phyloP scores from a whole-genome alignment of 2,797 vertebrate species.

The Rhincodon typus region DNA sequence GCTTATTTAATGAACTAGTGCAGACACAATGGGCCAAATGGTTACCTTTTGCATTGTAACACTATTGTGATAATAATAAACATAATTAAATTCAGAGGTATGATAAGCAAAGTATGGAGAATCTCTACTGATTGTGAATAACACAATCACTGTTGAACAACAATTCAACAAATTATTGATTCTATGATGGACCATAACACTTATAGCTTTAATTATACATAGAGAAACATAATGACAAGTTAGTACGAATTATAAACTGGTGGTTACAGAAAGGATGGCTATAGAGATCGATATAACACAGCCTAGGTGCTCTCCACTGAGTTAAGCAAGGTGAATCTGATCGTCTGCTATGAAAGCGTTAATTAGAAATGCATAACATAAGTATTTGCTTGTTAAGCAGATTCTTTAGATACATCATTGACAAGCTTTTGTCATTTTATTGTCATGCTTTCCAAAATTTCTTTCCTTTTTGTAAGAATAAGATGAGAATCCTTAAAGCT shows the following conservation, averaged over 20 bases:
- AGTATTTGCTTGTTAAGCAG: not conserved
- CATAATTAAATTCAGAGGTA: not conserved
- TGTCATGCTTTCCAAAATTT: not conserved
- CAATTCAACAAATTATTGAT: not conserved
- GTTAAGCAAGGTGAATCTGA: not conserved
- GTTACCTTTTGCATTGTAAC: too few relatives aligned
- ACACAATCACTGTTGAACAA: not conserved
- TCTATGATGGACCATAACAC: not conserved
- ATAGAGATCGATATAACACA: not conserved
- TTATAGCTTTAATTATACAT: not conserved
- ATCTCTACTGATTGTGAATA: not conserved
- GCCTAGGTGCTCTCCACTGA: not conserved
- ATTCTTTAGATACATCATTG: not conserved
- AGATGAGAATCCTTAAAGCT: not conserved
- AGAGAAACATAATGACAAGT: not conserved
- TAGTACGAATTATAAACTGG: not conserved
- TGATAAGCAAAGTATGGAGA: not conserved
- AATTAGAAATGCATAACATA: not conserved
- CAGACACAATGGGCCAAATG: too few relatives aligned
- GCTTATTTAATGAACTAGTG: too few relatives aligned
- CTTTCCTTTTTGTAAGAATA: not conserved
- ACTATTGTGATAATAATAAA: not conserved
- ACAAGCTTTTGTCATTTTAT: too few relatives aligned
- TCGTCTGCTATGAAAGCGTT: not conserved
- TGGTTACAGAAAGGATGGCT: not conserved